Evolutionary conservation across 2,888 invertebrate species (phyloP).

Genomic region (Laspeyria flexula): DNA sequence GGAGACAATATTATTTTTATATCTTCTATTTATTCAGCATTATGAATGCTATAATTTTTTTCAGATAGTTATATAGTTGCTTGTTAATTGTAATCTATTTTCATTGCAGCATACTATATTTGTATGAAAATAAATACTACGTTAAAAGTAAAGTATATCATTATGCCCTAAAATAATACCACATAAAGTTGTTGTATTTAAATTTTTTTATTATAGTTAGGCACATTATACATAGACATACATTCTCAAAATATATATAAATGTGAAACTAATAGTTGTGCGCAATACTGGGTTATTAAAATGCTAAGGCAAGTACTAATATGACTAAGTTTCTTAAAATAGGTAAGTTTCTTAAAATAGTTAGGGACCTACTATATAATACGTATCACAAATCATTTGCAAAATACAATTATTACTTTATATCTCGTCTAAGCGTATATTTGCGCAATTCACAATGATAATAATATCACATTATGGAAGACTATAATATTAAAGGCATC

Average conservation of each 20-base stretch:
- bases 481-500: conserved; percentile 20
- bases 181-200: conserved; percentile 4
- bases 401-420: conserved; percentile 17
- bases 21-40: conserved; percentile 53
- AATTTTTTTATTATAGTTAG: conserved; percentile 21
- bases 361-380: conserved; percentile 23
- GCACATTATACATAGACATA: too few relatives aligned
- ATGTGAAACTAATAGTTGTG: conserved; percentile 11
- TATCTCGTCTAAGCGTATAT: conserved; percentile 4
- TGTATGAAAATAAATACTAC: conserved; percentile 31
- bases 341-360: conserved; percentile 21
- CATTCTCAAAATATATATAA: not conserved
- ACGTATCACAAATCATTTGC: conserved; percentile 35
- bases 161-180: conserved; percentile 13
- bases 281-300: conserved; percentile 62
- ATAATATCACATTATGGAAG: conserved; percentile 43
- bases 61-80: conserved; percentile 16
- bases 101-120: conserved; percentile 31
- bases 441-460: conserved; percentile 14
- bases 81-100: conserved; percentile 26
- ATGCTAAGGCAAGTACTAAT: conserved; percentile 46
- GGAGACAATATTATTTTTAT: conserved; percentile 49
- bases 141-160: conserved; percentile 9
- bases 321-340: conserved; percentile 37
- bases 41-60: conserved; percentile 54